Base-by-base conservation (phyloP, 2,113 vertebrate species). In the Phodopus roborovskii region DNA sequence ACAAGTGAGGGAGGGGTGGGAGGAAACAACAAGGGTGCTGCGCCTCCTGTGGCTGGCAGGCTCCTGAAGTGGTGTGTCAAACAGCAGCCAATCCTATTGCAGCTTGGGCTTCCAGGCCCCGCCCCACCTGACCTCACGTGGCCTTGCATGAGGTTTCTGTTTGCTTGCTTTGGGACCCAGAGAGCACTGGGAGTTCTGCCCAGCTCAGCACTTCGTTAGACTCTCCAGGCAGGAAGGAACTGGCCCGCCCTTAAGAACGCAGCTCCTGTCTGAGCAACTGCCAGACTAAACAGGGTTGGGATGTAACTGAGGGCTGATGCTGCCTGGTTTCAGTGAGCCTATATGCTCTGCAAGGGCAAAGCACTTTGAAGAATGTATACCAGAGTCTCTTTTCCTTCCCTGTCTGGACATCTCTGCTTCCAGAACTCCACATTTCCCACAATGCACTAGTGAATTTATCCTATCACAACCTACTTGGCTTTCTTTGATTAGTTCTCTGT, bases 111-210 rank as follows among this genome's bases (percentile, higher is more conserved):
- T 36, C 74, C 33, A 3, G 42, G 77, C 39, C 83, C 91, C 48
- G 0, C 94, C 92, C 94, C 62, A 68, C 4, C 70, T 95, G 94
- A 96, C 97, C 97, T 97, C 97, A 97, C 95, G 83, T 97, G 94
- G 96, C 97, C 94, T 26, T 7, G n/a, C 95, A 91, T 94, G 95
- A 96, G 94, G 94, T 96, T 98, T 97, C 90, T 96, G 93, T 95
- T 95, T 91, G 95, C 94, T 95, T 86, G 68, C 88, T 88, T 74
- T 16, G 74, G 87, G 96, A 96, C 85, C 17, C 7, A 66, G 68
- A 20, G 89, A 94, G 94, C 95, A 87, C 94, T 97, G 90, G 96
- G 92, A 96, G 96, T 96, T 90, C 95, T 97, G 97, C 96, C 96
- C 96, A 94, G 95, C 97, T 97, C 94, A 97, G 96, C 96, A 95